Conservation (phyloP, 2,888 invertebrate genomes). For the Cerastis leucographa region DNA sequence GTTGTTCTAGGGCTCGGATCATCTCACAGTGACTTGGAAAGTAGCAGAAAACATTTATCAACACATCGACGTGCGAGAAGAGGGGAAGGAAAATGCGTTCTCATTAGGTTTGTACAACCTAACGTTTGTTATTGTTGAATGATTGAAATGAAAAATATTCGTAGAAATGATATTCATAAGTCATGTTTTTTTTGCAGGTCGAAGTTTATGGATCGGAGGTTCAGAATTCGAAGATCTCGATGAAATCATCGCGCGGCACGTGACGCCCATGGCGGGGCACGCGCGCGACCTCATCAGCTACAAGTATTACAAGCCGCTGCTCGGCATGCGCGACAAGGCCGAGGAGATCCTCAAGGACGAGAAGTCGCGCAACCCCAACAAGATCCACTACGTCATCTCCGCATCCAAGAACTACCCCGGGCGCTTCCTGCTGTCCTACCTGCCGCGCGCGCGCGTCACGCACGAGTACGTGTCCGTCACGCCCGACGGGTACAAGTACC, state of each 20-base stretch:
- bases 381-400: constrained; percentile 97
- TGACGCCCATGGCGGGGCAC: constrained; percentile 98
- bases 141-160: too few relatives aligned
- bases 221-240: constrained; percentile 99
- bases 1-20: constrained; percentile 94
- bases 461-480: constrained; percentile 98
- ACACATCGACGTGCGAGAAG: constrained; percentile 98
- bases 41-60: constrained; percentile 98
- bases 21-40: constrained; percentile 99
- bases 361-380: constrained; percentile 95
- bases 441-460: constrained; percentile 95
- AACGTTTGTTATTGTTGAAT: not conserved
- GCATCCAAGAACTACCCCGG: constrained; percentile 97
- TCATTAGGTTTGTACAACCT: constrained; percentile 93
- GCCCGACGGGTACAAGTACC: constrained; percentile 97
- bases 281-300: constrained; percentile 97
- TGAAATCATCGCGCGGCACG: constrained; percentile 99
- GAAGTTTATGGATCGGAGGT: constrained; percentile 95
- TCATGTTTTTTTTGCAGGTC: constrained; percentile 75
- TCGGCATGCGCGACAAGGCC: constrained; percentile 96
- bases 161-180: not conserved
- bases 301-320: constrained; percentile 96
- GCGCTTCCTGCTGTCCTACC: constrained; percentile 98
- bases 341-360: constrained; percentile 97
- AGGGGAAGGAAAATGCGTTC: constrained; percentile 98